Conservation (phyloP, 2,888 invertebrate genomes). For the Acrobasis suavella region DNA sequence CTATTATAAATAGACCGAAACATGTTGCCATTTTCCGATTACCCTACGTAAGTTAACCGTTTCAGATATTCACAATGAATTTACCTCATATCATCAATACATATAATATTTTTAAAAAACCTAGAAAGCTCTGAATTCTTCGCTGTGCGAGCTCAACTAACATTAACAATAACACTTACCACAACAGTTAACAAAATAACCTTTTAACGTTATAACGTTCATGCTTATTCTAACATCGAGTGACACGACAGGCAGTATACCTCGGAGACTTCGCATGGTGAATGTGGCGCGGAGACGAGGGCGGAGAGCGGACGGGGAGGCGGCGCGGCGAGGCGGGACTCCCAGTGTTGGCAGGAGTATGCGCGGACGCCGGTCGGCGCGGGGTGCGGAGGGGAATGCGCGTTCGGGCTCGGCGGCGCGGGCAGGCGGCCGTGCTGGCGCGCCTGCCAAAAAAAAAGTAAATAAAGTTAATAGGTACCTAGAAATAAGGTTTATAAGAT, state of each 20-base stretch:
- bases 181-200: slow-evolving; percentile 9
- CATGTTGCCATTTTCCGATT: no score
- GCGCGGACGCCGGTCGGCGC: slow-evolving; percentile 81
- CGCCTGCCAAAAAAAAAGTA: slow-evolving; percentile 50
- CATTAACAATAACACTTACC: slow-evolving; percentile 10
- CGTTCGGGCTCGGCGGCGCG: slow-evolving; percentile 78
- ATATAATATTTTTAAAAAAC: no score
- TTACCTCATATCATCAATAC: no score
- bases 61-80: no score
- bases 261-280: slow-evolving; percentile 77
- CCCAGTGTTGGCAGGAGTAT: slow-evolving; percentile 84
- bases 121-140: neutral
- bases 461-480: no score
- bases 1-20: no score
- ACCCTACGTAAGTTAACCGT: no score
- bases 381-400: slow-evolving; percentile 79
- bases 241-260: slow-evolving; percentile 64
- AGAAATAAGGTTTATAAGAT: no score
- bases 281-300: slow-evolving; percentile 69
- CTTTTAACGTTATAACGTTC: slow-evolving; percentile 19
- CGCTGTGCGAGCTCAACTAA: neutral
- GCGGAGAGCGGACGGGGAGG: slow-evolving; percentile 76
- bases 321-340: slow-evolving; percentile 78
- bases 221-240: slow-evolving; percentile 52
- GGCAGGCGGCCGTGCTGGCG: slow-evolving; percentile 81